Evolutionary conservation across 2,113 vertebrate species (phyloP), one percentile per base, ranked within the genome.

Genomic region (Vombatus ursinus): DNA sequence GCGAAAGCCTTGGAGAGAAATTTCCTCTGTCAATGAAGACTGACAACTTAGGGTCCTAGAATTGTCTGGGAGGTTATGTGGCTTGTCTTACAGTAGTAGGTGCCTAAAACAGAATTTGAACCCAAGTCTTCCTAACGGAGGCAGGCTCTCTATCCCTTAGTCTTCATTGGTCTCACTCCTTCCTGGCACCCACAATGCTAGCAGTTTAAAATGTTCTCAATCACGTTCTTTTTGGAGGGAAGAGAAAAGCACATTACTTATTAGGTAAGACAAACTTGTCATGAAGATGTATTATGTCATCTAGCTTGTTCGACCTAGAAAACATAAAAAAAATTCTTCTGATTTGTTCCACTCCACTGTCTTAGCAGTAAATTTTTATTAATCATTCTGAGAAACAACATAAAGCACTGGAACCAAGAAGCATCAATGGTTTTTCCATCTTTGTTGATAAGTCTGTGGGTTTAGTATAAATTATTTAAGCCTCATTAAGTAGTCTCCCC

Each of bases 261-360:
- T 52, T 47, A 92, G 12, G 2, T 49, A 95, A 94, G 92, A 93
- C 53, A 94, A 94, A 52, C 12, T 49, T 95, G 92, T 94, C 91
- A 92, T 90, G 51, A 95, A 94, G n/a, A 95, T 95, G 95, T 95
- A 90, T 90, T 90, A 51, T 93, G 90, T 92, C 23, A 44, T 92
- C 11, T n/a, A 92, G 53, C 92, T 93, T 93, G 44, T 92, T 92
- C 28, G 90, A 48, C 25, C 50, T 94, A 31, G 90, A 93, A 54
- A 50, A 89, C 37, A 57, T 93, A 44, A 0, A 48, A 92, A 54
- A 91, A 92, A 89, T 44, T 7, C 77, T 97, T 94, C 16, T 16
- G 53, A 52, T 52, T 93, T 84, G 22, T 94, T 95, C 90, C 16
- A 91, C 57, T 51, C 50, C n/a, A 49, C 92, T 95, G 50, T 44